These are phyloP conservation scores for Furcifer pardalis DNA, from an alignment of 2,797 vertebrate species.

Conservation along the genomic window DNA sequence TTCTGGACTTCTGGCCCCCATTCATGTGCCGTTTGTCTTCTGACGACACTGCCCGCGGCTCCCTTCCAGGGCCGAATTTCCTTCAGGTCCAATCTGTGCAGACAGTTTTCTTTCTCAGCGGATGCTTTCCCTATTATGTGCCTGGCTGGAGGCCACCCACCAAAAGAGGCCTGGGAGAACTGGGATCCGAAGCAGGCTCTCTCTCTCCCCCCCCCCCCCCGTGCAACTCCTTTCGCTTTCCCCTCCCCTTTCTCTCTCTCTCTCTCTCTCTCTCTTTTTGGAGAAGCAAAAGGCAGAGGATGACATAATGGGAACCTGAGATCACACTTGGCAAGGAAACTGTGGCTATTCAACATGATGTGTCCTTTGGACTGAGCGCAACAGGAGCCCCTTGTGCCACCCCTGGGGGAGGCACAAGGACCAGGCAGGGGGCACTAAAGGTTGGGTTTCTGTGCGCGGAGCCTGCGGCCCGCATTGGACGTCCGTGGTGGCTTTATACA, in stretches of 20 bases:
- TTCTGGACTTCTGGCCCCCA: too few relatives aligned
- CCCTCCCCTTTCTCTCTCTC: too few relatives aligned
- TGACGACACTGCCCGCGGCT: not conserved
- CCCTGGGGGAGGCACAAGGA: not conserved
- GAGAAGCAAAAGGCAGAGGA: slow-evolving; percentile 57
- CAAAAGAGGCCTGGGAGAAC: slow-evolving; percentile 51
- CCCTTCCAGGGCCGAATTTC: not conserved
- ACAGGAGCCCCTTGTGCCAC: not conserved
- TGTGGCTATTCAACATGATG: not conserved
- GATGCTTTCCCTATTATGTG: slow-evolving; percentile 67
- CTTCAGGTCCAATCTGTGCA: not conserved
- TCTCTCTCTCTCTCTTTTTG: not conserved
- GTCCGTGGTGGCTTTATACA: not conserved
- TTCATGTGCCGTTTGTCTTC: fast-evolving
- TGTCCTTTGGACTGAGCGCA: slow-evolving; percentile 14
- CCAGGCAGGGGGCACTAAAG: not conserved
- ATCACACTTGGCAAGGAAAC: slow-evolving; percentile 69
- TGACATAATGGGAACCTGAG: slow-evolving; percentile 76
- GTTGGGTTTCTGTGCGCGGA: too few relatives aligned
- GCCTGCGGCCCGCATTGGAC: not conserved
- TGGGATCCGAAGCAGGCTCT: not conserved
- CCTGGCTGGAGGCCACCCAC: slow-evolving; percentile 48
- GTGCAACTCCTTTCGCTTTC: too few relatives aligned
- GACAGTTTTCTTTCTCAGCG: not conserved
- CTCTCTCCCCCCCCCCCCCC: not conserved